Base-by-base conservation (phyloP, 2,113 vertebrate genomes). In the Macquaria australasica region DNA sequence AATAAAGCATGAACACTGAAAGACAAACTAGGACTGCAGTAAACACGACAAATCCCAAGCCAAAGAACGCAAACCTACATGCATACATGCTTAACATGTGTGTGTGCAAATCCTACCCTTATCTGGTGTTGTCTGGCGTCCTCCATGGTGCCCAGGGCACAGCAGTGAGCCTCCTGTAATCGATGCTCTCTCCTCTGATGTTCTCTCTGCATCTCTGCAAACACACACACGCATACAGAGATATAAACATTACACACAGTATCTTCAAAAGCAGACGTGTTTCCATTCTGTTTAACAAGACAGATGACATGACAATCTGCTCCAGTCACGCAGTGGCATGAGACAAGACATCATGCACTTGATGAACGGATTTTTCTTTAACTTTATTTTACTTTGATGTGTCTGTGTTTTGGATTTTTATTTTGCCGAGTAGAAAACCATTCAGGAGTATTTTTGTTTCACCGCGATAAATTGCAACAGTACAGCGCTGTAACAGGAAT, bases 141-240 rank as follows among this genome's bases (percentile, higher is more conserved):
- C 88, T 99, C 97, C 97, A 99, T 96, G 74, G 96, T 97, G 90
- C 98, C 97, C 87, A 98, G 96, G 28, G 97, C 97, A 25, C 97
- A 97, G 88, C 97, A 97, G 84, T 99, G 98, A 3, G 97, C 98
- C 91, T 99, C 98, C 94, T 99, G 97, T 70, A 99, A 89, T 15
- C 97, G 97, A 39, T 96, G 96, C 80, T 99, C 97, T 84, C 97
- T 96, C 89, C 97, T 97, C 80, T 98, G 97, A 92, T 99, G 98
- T 73, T 99, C 97, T 73, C 97, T 93, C 85, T 98, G 96, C 88
- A 99, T 84, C 81, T 99, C 97, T 95, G 87, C 20, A 25, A 77
- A 82, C 55, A 89, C 37, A 55, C 48, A 55, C 21, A 72, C 6
- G 11, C 15, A 50, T 5, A 16, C 48, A 50, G 48, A 1, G 48